Percentiles rank a stretch among this genome's conserved stretches.
These are phyloP conservation scores for Ranitomeya imitator DNA, from an alignment of 2,113 vertebrate species.

Conservation along the genomic window DNA sequence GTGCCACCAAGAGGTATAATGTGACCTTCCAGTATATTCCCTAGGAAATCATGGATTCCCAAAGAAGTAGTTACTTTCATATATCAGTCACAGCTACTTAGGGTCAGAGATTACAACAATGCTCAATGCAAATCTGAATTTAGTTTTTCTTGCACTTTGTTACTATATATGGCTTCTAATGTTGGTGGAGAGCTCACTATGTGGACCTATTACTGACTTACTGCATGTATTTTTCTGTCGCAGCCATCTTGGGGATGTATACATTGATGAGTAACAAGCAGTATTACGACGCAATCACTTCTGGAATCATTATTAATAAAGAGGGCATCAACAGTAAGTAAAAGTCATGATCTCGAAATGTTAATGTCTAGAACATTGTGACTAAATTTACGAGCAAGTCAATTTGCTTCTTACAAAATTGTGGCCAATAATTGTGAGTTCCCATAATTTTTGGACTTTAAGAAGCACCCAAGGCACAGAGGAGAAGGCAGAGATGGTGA, in stretches of 20 bases:
- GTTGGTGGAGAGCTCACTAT: neutral
- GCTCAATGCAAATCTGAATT: neutral
- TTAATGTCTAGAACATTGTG: no score
- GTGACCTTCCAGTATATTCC: neutral
- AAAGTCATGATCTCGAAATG: no score
- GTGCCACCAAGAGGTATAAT: neutral
- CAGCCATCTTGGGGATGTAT: slow-evolving; percentile 98
- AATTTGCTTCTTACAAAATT: no score
- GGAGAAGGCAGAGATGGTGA: no score
- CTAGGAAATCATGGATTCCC: neutral
- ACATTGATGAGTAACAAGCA: slow-evolving; percentile 99
- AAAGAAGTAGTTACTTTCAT: neutral
- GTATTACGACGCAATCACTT: slow-evolving; percentile 93
- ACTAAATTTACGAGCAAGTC: no score
- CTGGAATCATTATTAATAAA: slow-evolving; percentile 87
- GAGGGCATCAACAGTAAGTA: slow-evolving; percentile 96
- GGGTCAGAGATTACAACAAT: neutral
- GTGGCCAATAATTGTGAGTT: no score
- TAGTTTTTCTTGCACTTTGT: neutral
- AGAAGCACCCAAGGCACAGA: no score
- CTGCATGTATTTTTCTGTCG: neutral
- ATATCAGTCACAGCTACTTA: no score
- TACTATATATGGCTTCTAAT: no score
- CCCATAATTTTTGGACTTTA: no score
- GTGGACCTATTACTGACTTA: neutral